Evolutionary conservation across 2,113 vertebrate genomes (phyloP).

Genomic region (Pogona vitticeps): DNA sequence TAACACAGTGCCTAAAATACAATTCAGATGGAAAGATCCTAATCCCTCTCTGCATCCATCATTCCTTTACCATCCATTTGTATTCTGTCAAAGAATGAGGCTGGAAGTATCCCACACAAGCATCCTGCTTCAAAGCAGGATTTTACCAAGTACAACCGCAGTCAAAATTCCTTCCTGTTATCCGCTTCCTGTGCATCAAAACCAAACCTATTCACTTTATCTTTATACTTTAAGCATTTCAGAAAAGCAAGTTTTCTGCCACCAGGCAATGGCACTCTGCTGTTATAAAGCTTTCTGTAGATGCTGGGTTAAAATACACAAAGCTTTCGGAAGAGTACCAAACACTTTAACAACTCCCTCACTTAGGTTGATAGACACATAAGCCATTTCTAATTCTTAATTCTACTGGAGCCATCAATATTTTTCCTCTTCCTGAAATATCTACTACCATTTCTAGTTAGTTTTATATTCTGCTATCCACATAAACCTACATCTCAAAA

Average conservation of each 20-base stretch:
- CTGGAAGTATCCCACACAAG: neutral
- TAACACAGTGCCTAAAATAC: neutral
- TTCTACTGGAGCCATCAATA: neutral
- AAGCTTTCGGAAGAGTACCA: neutral
- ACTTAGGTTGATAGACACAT: neutral
- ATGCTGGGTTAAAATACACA: slow-evolving; percentile 5
- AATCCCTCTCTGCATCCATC: neutral
- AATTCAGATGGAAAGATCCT: neutral
- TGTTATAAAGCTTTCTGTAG: neutral
- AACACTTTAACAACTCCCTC: neutral
- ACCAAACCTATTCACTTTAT: slow-evolving; percentile 5
- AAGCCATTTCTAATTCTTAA: neutral
- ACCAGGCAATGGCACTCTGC: neutral
- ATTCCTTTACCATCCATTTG: neutral
- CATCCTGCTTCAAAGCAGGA: neutral
- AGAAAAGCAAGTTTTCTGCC: neutral
- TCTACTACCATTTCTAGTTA: neutral
- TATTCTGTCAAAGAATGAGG: neutral
- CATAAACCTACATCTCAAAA: neutral
- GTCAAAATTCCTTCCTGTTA: neutral
- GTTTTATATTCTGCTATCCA: neutral
- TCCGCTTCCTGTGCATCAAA: neutral
- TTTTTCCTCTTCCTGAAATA: neutral
- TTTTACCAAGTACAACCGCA: neutral
- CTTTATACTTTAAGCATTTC: neutral